These are phyloP conservation scores for Zaprionus tsacasi DNA, from an alignment of 1,140 invertebrate species.

Conservation along the genomic window DNA sequence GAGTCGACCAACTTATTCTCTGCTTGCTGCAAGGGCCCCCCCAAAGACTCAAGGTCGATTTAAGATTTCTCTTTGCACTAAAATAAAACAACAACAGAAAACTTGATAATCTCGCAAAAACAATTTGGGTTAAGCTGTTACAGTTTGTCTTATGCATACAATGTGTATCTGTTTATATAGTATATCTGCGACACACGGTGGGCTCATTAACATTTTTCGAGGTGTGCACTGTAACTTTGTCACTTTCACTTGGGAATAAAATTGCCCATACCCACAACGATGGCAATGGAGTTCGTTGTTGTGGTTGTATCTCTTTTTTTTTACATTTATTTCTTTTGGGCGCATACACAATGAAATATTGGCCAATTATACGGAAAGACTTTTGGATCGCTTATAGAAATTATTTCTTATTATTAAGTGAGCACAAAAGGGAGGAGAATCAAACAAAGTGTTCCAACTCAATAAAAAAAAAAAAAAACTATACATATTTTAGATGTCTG, in stretches of 20 bases:
- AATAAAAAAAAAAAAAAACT: background rate
- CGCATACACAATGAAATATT: conserved; percentile 67
- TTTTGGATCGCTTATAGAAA: conserved; percentile 55
- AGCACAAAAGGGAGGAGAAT: conserved; percentile 36
- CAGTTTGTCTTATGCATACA: conserved; percentile 56
- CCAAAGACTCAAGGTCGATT: conserved; percentile 58
- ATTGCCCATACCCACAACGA: conserved; percentile 74
- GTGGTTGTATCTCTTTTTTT: conserved; percentile 26
- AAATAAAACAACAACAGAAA: conserved; percentile 26
- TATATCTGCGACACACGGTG: conserved; percentile 49
- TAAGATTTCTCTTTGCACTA: conserved; percentile 62
- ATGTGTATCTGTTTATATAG: conserved; percentile 35
- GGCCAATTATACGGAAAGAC: conserved; percentile 65
- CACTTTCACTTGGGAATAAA: conserved; percentile 80
- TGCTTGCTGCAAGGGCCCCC: conserved; percentile 36
- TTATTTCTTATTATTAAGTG: conserved; percentile 70
- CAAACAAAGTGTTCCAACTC: conserved; percentile 34
- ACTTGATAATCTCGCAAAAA: conserved; percentile 58
- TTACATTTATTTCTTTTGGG: conserved; percentile 14
- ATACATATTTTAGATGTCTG: background rate
- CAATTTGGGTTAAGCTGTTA: conserved; percentile 69
- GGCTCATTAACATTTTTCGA: conserved; percentile 81
- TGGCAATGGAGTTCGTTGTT: conserved; percentile 61
- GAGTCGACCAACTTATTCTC: conserved; percentile 49
- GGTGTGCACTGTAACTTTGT: conserved; percentile 80